A percentile compares a stretch with the other conserved stretches of the same genome.
phyloP scores from a whole-genome alignment of 1,140 invertebrate genomes.

The Listronotus bonariensis region DNA sequence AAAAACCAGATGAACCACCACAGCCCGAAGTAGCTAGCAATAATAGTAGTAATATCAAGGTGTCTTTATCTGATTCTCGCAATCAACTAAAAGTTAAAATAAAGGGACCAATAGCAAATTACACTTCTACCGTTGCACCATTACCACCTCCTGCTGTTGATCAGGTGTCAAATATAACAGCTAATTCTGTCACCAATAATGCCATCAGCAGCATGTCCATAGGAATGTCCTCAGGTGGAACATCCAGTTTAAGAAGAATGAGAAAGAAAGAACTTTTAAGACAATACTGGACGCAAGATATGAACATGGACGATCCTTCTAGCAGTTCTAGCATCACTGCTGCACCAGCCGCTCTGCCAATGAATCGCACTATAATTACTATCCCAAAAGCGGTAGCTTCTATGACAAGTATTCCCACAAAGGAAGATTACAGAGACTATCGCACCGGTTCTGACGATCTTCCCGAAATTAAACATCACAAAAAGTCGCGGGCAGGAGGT shows the following conservation, averaged over 20 bases:
- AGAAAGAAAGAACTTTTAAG: constrained; percentile 85
- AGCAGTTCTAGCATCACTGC: constrained; percentile 54
- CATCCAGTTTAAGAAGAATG: constrained; percentile 81
- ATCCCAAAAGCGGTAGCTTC: constrained; percentile 86
- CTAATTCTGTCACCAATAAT: constrained; percentile 32
- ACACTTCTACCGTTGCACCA: constrained; percentile 61
- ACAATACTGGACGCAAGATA: constrained; percentile 85
- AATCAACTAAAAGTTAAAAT: constrained; percentile 90
- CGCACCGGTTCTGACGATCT: constrained; percentile 60
- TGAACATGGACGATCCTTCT: constrained; percentile 76
- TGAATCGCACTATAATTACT: constrained; percentile 74
- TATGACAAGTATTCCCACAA: constrained; percentile 81
- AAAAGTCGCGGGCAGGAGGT: constrained; percentile 61
- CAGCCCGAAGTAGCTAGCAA: constrained; percentile 55
- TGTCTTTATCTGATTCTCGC: constrained; percentile 72
- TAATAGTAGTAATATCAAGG: constrained; percentile 63
- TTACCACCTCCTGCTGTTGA: constrained; percentile 59
- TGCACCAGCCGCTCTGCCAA: constrained; percentile 64
- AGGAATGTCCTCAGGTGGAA: constrained; percentile 48
- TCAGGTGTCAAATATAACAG: constrained; percentile 39
- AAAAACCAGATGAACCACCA: constrained; percentile 58
- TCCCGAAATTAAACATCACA: constrained; percentile 71
- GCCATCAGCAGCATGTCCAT: constrained; percentile 38
- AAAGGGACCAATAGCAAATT: constrained; percentile 85
- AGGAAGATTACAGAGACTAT: constrained; percentile 76